Evolutionary conservation across 2,113 vertebrate genomes (phyloP).

Genomic region (Meriones unguiculatus): DNA sequence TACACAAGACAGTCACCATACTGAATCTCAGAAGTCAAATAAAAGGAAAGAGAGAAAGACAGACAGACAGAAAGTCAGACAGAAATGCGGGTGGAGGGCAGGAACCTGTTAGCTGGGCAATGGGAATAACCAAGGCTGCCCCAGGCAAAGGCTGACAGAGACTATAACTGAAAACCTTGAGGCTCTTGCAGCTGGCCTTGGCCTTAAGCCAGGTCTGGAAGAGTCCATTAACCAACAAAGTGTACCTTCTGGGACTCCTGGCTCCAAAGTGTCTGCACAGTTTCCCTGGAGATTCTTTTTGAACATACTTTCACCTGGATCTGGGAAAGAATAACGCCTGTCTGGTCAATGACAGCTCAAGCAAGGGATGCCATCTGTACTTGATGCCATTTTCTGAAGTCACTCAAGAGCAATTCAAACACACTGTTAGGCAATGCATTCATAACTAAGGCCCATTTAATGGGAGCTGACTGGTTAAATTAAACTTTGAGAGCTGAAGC

Average conservation of each 20-base stretch:
- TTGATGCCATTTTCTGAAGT: not conserved
- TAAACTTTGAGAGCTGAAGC: not conserved
- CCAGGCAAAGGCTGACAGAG: not conserved
- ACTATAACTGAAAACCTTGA: not conserved
- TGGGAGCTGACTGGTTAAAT: not conserved
- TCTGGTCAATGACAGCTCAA: not conserved
- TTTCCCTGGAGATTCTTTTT: not conserved
- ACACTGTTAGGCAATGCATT: not conserved
- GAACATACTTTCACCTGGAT: not conserved
- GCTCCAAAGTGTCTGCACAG: not conserved
- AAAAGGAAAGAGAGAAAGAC: not conserved
- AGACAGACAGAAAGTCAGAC: not conserved
- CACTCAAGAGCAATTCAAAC: not conserved
- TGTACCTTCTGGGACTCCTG: not conserved
- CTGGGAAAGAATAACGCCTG: not conserved
- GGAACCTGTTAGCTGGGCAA: not conserved
- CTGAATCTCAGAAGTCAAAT: not conserved
- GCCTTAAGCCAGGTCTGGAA: not conserved
- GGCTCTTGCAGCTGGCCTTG: not conserved
- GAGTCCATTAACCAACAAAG: not conserved
- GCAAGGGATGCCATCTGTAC: not conserved
- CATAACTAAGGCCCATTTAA: not conserved
- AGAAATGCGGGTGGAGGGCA: not conserved
- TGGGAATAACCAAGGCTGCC: not conserved
- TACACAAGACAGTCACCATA: not conserved